phyloP scores from a whole-genome alignment of 2,113 vertebrate genomes.

The Python bivittatus region DNA sequence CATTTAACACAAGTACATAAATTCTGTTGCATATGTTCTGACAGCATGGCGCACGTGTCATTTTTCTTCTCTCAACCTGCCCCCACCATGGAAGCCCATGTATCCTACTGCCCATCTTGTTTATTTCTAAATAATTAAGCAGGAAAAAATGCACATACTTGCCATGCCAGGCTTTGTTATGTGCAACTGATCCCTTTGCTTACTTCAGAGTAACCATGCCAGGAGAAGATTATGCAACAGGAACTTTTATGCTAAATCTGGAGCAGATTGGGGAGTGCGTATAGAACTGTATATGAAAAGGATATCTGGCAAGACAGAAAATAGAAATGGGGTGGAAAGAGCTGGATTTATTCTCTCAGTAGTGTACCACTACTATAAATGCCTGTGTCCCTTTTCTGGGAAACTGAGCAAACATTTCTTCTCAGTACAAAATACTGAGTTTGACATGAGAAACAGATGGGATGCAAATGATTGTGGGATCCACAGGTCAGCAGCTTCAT shows the following conservation, averaged over 20 bases:
- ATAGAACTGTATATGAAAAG: background rate
- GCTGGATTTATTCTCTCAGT: background rate
- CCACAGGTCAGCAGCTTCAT: background rate
- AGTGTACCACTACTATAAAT: background rate
- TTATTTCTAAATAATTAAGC: background rate
- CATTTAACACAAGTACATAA: background rate
- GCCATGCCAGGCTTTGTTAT: background rate
- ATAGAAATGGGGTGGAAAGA: background rate
- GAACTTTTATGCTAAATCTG: background rate
- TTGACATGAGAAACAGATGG: background rate
- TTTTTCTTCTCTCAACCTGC: background rate
- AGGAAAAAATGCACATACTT: background rate
- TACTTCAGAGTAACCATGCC: background rate
- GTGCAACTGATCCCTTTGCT: background rate
- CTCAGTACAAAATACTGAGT: background rate
- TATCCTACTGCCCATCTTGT: background rate
- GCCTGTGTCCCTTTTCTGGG: background rate
- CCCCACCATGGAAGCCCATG: background rate
- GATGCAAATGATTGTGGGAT: background rate
- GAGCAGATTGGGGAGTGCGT: background rate
- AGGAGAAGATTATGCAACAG: background rate
- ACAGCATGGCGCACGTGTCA: background rate
- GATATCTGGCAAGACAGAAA: background rate
- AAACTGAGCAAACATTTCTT: background rate
- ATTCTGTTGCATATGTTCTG: background rate